These are phyloP conservation scores for Ptiloglossa arizonensis DNA, from an alignment of 1,140 invertebrate species.

Conservation along the genomic window DNA sequence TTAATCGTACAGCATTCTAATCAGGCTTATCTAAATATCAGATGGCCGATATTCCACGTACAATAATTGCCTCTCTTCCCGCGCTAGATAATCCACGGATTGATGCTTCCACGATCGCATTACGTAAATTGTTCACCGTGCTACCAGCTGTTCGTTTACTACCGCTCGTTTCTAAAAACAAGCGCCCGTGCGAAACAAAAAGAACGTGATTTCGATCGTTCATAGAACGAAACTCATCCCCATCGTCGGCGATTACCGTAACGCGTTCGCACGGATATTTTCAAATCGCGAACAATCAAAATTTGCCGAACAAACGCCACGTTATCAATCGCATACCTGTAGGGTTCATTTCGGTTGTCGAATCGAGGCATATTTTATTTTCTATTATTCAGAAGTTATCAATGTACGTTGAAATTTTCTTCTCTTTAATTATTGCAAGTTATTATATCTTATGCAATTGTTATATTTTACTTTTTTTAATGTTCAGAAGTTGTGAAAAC, in stretches of 20 bases:
- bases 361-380: too few species aligned
- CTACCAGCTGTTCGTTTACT: conserved; percentile 4
- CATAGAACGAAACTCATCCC: not conserved
- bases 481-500: too few species aligned
- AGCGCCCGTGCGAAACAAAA: not conserved
- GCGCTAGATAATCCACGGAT: conserved; percentile 72
- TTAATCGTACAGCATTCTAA: conserved; percentile 66
- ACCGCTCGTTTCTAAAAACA: conserved; percentile 9
- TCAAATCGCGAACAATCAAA: too few species aligned
- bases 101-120: conserved; percentile 59
- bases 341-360: too few species aligned
- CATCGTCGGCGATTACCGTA: not conserved
- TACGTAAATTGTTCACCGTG: conserved; percentile 37
- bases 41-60: conserved; percentile 59
- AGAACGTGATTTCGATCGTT: not conserved
- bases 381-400: too few species aligned
- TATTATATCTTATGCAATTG: too few species aligned
- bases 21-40: conserved; percentile 69
- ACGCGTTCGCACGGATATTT: not conserved
- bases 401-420: too few species aligned
- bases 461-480: too few species aligned
- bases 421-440: too few species aligned
- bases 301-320: too few species aligned
- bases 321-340: too few species aligned
- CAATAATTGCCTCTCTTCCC: conserved; percentile 67